Evolutionary conservation across 2,888 invertebrate genomes (phyloP), one percentile per base, ranked within the genome.

Genomic region (Thymelicus sylvestris): DNA sequence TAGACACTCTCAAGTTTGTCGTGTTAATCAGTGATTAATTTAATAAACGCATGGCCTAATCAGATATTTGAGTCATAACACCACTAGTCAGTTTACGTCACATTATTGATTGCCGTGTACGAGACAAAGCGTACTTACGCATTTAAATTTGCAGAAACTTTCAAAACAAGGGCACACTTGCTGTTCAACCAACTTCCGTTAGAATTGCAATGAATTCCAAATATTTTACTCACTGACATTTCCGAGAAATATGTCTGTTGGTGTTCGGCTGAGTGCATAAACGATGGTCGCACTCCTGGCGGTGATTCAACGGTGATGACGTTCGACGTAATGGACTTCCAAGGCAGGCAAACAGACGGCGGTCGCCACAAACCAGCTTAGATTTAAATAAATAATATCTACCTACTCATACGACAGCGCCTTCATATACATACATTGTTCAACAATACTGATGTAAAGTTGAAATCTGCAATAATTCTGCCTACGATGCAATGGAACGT

Each of bases 231-330:
- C 81, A 82, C 75, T 80, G 81, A 80, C 78, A 79, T 74, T 90
- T 88, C 90, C 78, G 64, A 81, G 90, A 89, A 91, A 81, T 80
- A 79, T 83, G 83, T 83, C 82, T 79, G 85, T 83, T 82, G 81
- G 80, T 79, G 81, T 84, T 82, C 81, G 81, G 76, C 81, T 79
- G 81, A 80, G 77, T 86, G 82, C 85, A 87, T 81, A 80, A 83
- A 82, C 78, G 79, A 74, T 72, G 72, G 57, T 66, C 68, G 63
- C 72, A 80, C 73, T 31, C 31, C 77, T 74, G 75, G 73, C 78
- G 80, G 82, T 92, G 92, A 91, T 81, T 91, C 90, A 90, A 82
- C 82, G 68, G 72, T 83, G 85, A 89, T 86, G 87, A 88, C 86
- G 86, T 80, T 81, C 76, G 77, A 80, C 80, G 79, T 83, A 86